Conservation (phyloP, 1,140 invertebrate species). For the Drosophila kikkawai region DNA sequence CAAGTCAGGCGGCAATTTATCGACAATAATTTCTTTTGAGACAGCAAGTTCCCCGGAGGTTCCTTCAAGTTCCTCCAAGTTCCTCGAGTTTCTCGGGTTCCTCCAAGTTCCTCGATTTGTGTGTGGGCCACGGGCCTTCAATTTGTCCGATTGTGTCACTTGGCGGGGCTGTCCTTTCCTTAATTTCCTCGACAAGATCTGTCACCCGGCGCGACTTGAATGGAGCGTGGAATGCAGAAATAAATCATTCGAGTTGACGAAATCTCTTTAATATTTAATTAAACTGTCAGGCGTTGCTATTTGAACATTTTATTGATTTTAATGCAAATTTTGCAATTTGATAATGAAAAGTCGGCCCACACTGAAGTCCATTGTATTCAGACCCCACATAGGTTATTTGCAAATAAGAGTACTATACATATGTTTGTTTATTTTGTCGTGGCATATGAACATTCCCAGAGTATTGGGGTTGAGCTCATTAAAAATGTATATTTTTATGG, state of each 20-base stretch:
- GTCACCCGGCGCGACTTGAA: conserved; percentile 39
- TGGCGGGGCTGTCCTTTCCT: conserved; percentile 22
- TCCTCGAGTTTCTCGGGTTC: background rate
- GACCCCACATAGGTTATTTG: conserved; percentile 22
- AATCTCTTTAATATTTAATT: conserved; percentile 43
- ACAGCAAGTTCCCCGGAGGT: background rate
- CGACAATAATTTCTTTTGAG: conserved; percentile 56
- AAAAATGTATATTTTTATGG: conserved; percentile 63
- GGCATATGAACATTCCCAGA: conserved; percentile 8
- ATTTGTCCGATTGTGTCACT: conserved; percentile 63
- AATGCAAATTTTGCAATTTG: conserved; percentile 36
- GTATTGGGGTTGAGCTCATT: conserved; percentile 50
- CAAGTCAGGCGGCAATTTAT: conserved; percentile 62
- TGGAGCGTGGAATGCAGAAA: conserved; percentile 30
- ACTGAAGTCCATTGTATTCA: conserved; percentile 54
- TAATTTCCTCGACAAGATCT: conserved; percentile 70
- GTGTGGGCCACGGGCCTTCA: conserved; percentile 58
- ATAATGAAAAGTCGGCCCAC: conserved; percentile 36
- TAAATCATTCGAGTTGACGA: conserved; percentile 37
- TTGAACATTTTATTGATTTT: conserved; percentile 47
- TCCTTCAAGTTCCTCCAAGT: background rate
- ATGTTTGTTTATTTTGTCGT: conserved; percentile 34
- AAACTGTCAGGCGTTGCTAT: conserved; percentile 26
- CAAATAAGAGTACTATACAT: conserved; percentile 14
- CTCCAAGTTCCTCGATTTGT: background rate